A percentile compares a stretch with the other conserved stretches of the same genome.
Conservation (phyloP, 2,888 invertebrate species). For the Aleiodes testaceus region DNA sequence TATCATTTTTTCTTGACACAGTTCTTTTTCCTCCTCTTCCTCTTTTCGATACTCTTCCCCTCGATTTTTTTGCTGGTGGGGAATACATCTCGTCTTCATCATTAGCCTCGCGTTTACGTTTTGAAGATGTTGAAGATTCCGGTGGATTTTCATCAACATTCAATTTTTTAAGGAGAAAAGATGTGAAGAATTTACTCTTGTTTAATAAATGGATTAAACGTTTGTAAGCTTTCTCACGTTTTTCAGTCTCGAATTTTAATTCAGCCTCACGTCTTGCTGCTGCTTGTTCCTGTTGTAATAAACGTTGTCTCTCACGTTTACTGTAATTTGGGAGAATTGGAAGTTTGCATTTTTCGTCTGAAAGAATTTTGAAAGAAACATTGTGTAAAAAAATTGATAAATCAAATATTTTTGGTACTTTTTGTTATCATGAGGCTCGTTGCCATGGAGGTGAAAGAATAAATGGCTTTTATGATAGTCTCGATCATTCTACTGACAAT, state of each 20-base stretch:
- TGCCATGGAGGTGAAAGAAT: background rate
- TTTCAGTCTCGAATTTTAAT: slow-evolving; percentile 52
- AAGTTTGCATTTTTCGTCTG: background rate
- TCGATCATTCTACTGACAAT: slow-evolving; percentile 15
- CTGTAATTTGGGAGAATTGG: background rate
- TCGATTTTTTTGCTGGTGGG: slow-evolving; percentile 41
- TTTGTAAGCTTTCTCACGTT: slow-evolving; percentile 63
- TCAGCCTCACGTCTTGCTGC: slow-evolving; percentile 48
- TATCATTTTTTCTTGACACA: too few species aligned
- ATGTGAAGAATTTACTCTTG: slow-evolving; percentile 62
- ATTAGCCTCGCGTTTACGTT: background rate
- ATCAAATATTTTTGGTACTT: background rate
- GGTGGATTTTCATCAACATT: slow-evolving; percentile 11
- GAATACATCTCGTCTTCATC: slow-evolving; percentile 40
- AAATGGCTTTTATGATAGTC: background rate
- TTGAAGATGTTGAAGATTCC: too few species aligned
- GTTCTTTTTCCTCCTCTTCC: too few species aligned
- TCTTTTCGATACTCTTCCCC: background rate
- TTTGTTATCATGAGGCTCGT: background rate
- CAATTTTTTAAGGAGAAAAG: slow-evolving; percentile 59
- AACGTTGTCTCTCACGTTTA: slow-evolving; percentile 30
- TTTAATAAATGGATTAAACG: slow-evolving; percentile 64
- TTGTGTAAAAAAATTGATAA: background rate
- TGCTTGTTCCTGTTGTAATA: background rate
- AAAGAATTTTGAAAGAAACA: background rate